Conservation (phyloP, 2,888 invertebrate species). For the Mycalesis mineus region DNA sequence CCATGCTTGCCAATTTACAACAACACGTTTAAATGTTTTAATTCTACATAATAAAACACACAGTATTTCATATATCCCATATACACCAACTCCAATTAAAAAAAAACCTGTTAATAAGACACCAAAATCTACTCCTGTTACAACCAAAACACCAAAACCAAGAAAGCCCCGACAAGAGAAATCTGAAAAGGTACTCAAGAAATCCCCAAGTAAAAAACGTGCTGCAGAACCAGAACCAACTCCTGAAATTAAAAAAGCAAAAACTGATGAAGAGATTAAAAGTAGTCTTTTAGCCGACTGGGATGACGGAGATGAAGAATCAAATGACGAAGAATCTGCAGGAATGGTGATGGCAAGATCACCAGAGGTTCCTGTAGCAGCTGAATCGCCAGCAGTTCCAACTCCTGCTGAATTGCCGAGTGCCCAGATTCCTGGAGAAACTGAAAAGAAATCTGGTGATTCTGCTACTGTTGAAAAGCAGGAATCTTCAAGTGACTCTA, state of each 20-base stretch:
- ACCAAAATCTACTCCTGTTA: conserved; percentile 44
- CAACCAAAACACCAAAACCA: conserved; percentile 49
- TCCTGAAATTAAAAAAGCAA: conserved; percentile 65
- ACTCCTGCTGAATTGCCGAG: conserved; percentile 57
- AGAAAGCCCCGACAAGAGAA: conserved; percentile 59
- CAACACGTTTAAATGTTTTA: conserved; percentile 84
- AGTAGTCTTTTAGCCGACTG: conserved; percentile 86
- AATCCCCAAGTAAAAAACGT: conserved; percentile 60
- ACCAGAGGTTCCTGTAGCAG: conserved; percentile 56
- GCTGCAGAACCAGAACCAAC: conserved; percentile 49
- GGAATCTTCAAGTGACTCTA: conserved; percentile 77
- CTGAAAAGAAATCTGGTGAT: conserved; percentile 40
- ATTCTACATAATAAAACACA: conserved; percentile 86
- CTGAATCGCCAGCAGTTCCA: conserved; percentile 59
- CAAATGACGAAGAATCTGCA: conserved; percentile 57
- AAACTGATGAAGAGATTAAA: conserved; percentile 81
- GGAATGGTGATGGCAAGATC: conserved; percentile 47
- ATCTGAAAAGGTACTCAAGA: conserved; percentile 52
- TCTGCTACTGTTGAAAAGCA: conserved; percentile 48
- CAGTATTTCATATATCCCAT: conserved; percentile 70
- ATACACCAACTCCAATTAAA: conserved; percentile 62
- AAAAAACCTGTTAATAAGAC: conserved; percentile 49
- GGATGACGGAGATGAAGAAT: conserved; percentile 80
- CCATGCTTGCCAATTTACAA: conserved; percentile 81
- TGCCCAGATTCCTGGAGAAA: conserved; percentile 43